These are phyloP conservation scores for Drosophila pegasa DNA, from an alignment of 2,888 invertebrate species.

Conservation along the genomic window DNA sequence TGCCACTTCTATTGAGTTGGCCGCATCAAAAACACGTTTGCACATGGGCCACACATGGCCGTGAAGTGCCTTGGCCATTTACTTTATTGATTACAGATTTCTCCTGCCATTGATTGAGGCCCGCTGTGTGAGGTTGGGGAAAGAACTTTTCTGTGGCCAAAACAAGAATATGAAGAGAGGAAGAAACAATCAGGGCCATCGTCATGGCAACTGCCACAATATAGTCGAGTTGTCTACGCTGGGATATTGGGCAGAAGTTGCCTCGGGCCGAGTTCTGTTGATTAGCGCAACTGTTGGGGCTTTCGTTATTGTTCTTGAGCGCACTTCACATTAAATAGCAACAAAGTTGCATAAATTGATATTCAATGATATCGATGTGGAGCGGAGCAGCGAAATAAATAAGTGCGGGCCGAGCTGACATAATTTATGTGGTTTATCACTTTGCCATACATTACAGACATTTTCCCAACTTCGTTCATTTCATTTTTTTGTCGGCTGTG, in stretches of 20 bases:
- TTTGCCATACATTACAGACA: conserved; percentile 9
- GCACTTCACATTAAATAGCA: conserved; percentile 34
- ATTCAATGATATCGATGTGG: conserved; percentile 25
- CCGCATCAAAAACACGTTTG: conserved; percentile 51
- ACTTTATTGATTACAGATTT: conserved; percentile 74
- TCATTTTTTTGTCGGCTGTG: conserved; percentile 8
- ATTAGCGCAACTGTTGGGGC: conserved; percentile 50
- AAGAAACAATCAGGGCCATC: conserved; percentile 30
- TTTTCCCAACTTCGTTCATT: conserved; percentile 15
- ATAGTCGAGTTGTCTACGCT: conserved; percentile 32
- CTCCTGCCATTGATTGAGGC: conserved; percentile 44
- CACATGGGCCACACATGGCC: conserved; percentile 34
- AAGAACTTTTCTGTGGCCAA: conserved; percentile 34
- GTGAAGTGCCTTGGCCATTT: conserved; percentile 67
- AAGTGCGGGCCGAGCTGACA: conserved; percentile 42
- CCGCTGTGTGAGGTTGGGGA: conserved; percentile 15
- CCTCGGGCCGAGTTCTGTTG: conserved; percentile 51
- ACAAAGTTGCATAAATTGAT: conserved; percentile 61
- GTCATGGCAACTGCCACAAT: conserved; percentile 23
- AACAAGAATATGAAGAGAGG: conserved; percentile 28
- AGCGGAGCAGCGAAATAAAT: conserved; percentile 1
- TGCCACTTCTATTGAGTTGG: conserved; percentile 5
- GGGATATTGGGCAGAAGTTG: conserved; percentile 23
- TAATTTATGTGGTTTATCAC: conserved; percentile 75
- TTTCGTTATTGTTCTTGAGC: conserved; percentile 22